Conservation (phyloP, 2,888 invertebrate species). For the Ischnus inquisitorius region DNA sequence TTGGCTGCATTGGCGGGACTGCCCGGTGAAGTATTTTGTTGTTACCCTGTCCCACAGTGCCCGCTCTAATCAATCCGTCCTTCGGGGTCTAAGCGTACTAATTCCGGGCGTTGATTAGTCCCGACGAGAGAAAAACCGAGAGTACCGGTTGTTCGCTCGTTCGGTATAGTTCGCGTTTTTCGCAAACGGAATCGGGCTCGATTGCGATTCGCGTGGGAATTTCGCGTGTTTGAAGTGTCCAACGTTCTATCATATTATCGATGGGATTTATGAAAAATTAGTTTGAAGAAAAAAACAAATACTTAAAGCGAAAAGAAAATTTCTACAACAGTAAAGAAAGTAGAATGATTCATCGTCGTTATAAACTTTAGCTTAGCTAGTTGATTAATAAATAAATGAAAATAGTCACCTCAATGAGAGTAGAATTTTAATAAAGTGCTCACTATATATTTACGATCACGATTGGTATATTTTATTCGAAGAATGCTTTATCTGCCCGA, state of each 20-base stretch:
- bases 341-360: neutral
- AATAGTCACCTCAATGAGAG: neutral
- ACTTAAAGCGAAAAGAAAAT: neutral
- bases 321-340: neutral
- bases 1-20: neutral
- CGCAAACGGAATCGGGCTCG: neutral
- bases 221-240: neutral
- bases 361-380: neutral
- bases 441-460: neutral
- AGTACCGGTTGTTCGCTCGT: conserved; percentile 16
- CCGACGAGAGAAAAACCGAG: conserved; percentile 43
- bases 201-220: neutral
- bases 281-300: neutral
- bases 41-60: neutral
- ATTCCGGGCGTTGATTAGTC: conserved; percentile 68
- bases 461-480: neutral
- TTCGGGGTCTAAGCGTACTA: conserved; percentile 71
- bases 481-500: neutral
- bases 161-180: conserved; percentile 16
- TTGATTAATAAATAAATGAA: neutral
- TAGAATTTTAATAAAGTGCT: neutral
- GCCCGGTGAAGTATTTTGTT: neutral
- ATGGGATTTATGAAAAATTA: too few relatives aligned
- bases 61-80: conserved; percentile 74
- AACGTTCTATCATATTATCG: too few relatives aligned